phyloP scores from a whole-genome alignment of 2,797 vertebrate genomes.

The Dendrocincla tyrannina region DNA sequence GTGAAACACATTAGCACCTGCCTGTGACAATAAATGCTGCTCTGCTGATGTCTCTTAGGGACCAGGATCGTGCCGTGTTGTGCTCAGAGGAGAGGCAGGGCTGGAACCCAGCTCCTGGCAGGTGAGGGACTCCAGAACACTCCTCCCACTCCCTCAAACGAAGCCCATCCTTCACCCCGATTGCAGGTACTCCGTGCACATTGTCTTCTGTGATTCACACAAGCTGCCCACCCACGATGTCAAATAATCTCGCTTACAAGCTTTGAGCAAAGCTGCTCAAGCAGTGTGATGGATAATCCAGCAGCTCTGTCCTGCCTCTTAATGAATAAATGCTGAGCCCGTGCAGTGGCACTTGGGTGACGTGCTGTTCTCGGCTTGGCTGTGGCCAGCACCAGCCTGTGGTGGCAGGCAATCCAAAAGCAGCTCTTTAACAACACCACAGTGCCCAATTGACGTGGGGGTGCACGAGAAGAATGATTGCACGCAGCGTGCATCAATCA shows the following conservation, averaged over 20 bases:
- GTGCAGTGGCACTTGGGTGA: not conserved
- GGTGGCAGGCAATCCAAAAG: constrained; percentile 14
- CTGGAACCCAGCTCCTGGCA: not conserved
- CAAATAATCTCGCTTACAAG: not conserved
- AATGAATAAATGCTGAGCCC: not conserved
- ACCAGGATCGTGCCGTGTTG: not conserved
- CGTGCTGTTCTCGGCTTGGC: not conserved
- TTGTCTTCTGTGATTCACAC: not conserved
- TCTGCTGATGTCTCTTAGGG: not conserved
- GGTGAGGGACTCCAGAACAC: not conserved
- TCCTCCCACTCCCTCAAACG: not conserved
- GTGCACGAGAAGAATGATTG: constrained; percentile 65
- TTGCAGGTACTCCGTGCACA: fast-evolving
- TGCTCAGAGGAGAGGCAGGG: not conserved
- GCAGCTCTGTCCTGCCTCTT: not conserved
- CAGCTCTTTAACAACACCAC: constrained; percentile 54
- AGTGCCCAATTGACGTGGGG: constrained; percentile 26
- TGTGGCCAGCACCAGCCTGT: not conserved
- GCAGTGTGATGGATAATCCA: not conserved
- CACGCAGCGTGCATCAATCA: constrained; percentile 69
- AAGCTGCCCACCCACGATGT: not conserved
- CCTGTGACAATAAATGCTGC: not conserved
- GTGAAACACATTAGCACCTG: not conserved
- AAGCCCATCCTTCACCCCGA: fast-evolving
- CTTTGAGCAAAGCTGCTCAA: not conserved